Base-by-base conservation (phyloP, 1,140 invertebrate genomes). In the Trachelipus rathkii region DNA sequence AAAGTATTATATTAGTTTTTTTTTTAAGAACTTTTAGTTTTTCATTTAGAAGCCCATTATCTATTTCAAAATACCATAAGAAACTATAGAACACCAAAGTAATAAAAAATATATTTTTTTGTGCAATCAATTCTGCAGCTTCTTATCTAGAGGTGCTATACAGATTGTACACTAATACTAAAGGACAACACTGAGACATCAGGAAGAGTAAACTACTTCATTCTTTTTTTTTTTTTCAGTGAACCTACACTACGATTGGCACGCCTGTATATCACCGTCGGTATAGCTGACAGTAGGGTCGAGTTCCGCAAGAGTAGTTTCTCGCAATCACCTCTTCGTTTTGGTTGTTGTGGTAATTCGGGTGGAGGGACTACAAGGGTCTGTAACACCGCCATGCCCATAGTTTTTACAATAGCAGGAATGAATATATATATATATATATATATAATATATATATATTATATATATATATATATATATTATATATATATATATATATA, bases 351-450 rank as follows among this genome's bases (percentile, higher is more conserved):
- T 60, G 50, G 50, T 60, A 19, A 3, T 60, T 15, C 72, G 24
- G 24, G 44, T 68, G 44, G 71, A 19, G 15, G 68, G 24, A 73
- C 50, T 50, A 46, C 19, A 19, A n/a, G 15, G n/a, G 44, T 10
- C 44, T 70, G 68, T 24, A 24, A 60, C 72, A 73, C n/a, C 19
- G 72, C 9, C 72, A 60, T 19, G n/a, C 19, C 15, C 11, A 60
- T 23, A 53, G 10, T 15, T 19, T 10, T 53, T 50, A 23, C 45
- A 11, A 73, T 73, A 50, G 11, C 13, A 50, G 1, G n/a, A n/a
- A n/a, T n/a, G n/a, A 19, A n/a, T 50, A 21, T 44, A 21, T 53
- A 53, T 50, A 73, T n/a, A 60, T 44, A 60, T 45, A 72, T 21
- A 74, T 60, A 45, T 73, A 44, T 73, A 53, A n/a, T 10, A 3